Conservation (phyloP, 2,888 invertebrate species). For the Caradrina kadenii region DNA sequence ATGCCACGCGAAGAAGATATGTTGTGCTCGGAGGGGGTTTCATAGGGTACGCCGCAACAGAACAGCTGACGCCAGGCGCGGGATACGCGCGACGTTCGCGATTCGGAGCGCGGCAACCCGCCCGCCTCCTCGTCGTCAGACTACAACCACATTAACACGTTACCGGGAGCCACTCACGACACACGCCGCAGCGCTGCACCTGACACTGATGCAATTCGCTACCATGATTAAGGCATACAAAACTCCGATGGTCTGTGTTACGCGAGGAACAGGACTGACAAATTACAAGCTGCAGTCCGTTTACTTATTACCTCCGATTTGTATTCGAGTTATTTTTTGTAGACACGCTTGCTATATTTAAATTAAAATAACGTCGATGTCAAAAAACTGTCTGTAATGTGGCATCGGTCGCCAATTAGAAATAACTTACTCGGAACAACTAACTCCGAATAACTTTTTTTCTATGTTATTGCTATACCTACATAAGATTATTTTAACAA, state of each 20-base stretch:
- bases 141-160: slow-evolving; percentile 76
- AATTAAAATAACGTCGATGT: too few species aligned
- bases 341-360: too few species aligned
- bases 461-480: too few species aligned
- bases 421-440: too few species aligned
- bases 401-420: too few species aligned
- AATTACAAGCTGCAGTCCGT: background rate
- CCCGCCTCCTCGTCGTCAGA: slow-evolving; percentile 84
- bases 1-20: slow-evolving; percentile 69
- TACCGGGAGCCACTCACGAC: slow-evolving; percentile 28
- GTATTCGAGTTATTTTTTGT: background rate
- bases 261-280: background rate
- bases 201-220: background rate
- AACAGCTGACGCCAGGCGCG: slow-evolving; percentile 83
- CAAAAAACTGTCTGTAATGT: too few species aligned
- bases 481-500: too few species aligned
- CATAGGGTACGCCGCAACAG: slow-evolving; percentile 83
- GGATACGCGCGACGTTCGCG: slow-evolving; percentile 74
- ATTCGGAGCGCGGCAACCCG: slow-evolving; percentile 86
- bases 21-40: slow-evolving; percentile 81
- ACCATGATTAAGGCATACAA: slow-evolving; percentile 3
- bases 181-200: slow-evolving; percentile 26
- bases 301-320: background rate
- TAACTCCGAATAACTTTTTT: too few species aligned
- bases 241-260: slow-evolving; percentile 3